Conservation (phyloP, 2,113 vertebrate species). For the Tylochromis polylepis region DNA sequence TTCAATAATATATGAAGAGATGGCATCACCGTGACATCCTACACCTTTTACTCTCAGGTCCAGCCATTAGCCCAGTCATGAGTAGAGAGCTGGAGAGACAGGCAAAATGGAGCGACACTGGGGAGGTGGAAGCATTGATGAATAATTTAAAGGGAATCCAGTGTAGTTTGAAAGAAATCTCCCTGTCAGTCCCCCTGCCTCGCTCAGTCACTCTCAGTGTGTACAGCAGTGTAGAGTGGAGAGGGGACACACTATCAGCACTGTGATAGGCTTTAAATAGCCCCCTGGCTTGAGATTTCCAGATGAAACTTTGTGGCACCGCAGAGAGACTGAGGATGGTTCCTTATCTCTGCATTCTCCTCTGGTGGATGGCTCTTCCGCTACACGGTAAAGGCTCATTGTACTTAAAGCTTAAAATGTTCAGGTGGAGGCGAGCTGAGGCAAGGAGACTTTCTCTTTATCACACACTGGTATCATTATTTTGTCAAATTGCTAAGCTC, state of each 20-base stretch:
- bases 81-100: conserved; percentile 34
- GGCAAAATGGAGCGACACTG: conserved; percentile 2
- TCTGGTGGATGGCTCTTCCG: conserved; percentile 48
- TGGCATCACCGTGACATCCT: conserved; percentile 53
- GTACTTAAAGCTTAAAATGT: not conserved
- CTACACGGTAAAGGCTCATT: conserved; percentile 62
- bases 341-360: conserved; percentile 18
- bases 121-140: conserved; percentile 36
- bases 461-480: conserved; percentile 2
- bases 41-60: conserved; percentile 37
- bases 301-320: not conserved
- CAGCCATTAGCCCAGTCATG: conserved; percentile 18
- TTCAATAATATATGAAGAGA: conserved; percentile 68
- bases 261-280: conserved; percentile 1
- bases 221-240: conserved; percentile 10
- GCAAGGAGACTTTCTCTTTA: not conserved
- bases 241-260: not conserved
- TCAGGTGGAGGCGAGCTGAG: not conserved
- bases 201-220: not conserved
- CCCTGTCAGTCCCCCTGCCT: not conserved
- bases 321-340: conserved; percentile 31
- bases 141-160: conserved; percentile 63
- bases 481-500: conserved; percentile 26
- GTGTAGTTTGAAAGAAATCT: conserved; percentile 30
- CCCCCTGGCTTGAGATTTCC: conserved; percentile 20